phyloP scores from a whole-genome alignment of 2,113 vertebrate species.

The Lophochroa leadbeateri region DNA sequence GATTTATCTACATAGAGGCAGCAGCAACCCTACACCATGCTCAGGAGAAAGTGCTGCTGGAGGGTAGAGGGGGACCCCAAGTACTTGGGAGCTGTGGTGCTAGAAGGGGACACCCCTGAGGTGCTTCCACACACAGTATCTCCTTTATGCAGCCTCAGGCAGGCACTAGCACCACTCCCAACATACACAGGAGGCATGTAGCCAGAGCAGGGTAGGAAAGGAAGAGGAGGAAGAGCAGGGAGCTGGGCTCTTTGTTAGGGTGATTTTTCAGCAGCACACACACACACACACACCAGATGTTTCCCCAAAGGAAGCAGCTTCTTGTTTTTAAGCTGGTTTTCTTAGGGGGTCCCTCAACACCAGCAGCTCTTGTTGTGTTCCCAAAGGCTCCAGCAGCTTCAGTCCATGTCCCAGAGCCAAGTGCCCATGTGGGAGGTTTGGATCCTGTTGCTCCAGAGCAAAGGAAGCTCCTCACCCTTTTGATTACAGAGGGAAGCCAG shows the following conservation, averaged over 20 bases:
- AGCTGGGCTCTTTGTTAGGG: not conserved
- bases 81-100: fast-evolving
- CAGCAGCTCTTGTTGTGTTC: fast-evolving
- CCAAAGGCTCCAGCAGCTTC: not conserved
- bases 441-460: not conserved
- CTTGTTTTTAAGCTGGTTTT: not conserved
- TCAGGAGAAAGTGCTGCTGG: not conserved
- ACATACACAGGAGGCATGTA: fast-evolving
- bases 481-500: conserved; percentile 12
- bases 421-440: not conserved
- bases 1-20: not conserved
- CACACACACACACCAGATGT: not conserved
- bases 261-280: not conserved
- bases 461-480: conserved; percentile 25
- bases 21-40: fast-evolving
- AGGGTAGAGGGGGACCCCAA: not conserved
- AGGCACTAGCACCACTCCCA: fast-evolving
- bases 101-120: not conserved
- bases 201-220: not conserved
- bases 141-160: not conserved
- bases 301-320: not conserved
- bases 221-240: not conserved
- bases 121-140: not conserved
- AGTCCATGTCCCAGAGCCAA: not conserved
- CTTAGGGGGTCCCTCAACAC: not conserved